Evolutionary conservation across 2,888 invertebrate genomes (phyloP).

Genomic region (Polylopha cassiicola): DNA sequence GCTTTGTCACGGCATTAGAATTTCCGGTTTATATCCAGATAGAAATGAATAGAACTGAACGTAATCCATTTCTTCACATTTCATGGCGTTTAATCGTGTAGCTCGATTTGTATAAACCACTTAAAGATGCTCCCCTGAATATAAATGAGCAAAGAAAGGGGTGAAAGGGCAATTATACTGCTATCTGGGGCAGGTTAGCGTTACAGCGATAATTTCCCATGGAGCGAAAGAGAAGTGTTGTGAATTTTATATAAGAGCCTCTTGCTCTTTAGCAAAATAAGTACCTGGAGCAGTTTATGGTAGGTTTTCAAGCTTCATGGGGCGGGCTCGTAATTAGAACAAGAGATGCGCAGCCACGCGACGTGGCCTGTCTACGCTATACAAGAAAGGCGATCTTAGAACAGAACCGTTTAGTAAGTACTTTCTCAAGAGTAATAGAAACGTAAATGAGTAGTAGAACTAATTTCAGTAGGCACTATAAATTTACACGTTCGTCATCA

Average conservation of each 20-base stretch:
- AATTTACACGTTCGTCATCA: no score
- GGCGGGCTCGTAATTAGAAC: constrained; percentile 67
- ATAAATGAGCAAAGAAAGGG: constrained; percentile 49
- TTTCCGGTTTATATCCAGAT: constrained; percentile 5
- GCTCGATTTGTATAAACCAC: constrained; percentile 37
- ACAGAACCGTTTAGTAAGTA: no score
- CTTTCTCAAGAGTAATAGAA: no score
- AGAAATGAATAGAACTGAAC: no score
- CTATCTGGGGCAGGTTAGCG: constrained; percentile 28
- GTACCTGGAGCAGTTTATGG: constrained; percentile 26
- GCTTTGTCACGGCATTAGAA: constrained; percentile 30
- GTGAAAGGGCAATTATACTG: constrained; percentile 46
- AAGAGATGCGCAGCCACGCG: constrained; percentile 71
- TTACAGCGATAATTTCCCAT: constrained; percentile 27
- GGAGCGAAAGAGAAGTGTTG: constrained; percentile 23
- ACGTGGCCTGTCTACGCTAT: constrained; percentile 43
- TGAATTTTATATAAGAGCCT: constrained; percentile 23
- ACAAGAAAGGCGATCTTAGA: constrained; percentile 27
- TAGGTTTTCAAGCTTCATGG: constrained; percentile 42
- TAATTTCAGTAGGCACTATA: no score
- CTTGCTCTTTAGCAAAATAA: constrained; percentile 26
- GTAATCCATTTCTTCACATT: constrained; percentile 10
- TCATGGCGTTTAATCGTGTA: constrained; percentile 16
- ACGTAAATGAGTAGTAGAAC: no score
- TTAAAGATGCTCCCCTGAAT: constrained; percentile 44